A percentile compares a stretch with the other conserved stretches of the same genome.
phyloP scores from a whole-genome alignment of 2,888 invertebrate genomes.

The Trissolcus japonicus region DNA sequence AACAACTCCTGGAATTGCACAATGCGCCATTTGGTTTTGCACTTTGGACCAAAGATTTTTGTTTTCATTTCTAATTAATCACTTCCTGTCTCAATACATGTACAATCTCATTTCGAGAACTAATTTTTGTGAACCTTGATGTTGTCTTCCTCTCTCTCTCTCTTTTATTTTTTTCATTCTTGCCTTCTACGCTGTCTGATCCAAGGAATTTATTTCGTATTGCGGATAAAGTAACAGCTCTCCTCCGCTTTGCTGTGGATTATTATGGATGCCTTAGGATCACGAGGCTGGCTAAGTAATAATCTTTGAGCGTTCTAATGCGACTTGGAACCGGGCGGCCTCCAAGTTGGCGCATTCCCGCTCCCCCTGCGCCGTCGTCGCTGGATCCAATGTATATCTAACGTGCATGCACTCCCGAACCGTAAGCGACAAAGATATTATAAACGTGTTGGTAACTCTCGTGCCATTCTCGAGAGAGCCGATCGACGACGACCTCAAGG shows the following conservation, averaged over 20 bases:
- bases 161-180: constrained; percentile 9
- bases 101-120: neutral
- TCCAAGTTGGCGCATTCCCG: constrained; percentile 66
- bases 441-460: constrained; percentile 56
- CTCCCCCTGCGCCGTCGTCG: constrained; percentile 37
- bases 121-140: neutral
- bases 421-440: constrained; percentile 60
- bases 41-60: too few species aligned
- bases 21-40: too few species aligned
- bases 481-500: constrained; percentile 60
- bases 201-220: constrained; percentile 58
- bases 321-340: constrained; percentile 71
- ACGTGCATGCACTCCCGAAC: constrained; percentile 59
- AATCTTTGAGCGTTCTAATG: constrained; percentile 74
- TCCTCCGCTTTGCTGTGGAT: constrained; percentile 60
- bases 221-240: constrained; percentile 59
- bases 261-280: constrained; percentile 73
- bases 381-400: constrained; percentile 57
- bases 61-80: too few species aligned
- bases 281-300: constrained; percentile 72
- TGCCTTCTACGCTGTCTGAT: constrained; percentile 48
- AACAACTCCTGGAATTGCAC: too few species aligned
- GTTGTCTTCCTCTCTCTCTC: neutral
- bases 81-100: too few species aligned
- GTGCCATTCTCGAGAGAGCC: constrained; percentile 58